A percentile compares a stretch with the other conserved stretches of the same genome.
These are phyloP conservation scores for Leptinotarsa rubiginosa DNA, from an alignment of 2,888 invertebrate species.

Conservation along the genomic window DNA sequence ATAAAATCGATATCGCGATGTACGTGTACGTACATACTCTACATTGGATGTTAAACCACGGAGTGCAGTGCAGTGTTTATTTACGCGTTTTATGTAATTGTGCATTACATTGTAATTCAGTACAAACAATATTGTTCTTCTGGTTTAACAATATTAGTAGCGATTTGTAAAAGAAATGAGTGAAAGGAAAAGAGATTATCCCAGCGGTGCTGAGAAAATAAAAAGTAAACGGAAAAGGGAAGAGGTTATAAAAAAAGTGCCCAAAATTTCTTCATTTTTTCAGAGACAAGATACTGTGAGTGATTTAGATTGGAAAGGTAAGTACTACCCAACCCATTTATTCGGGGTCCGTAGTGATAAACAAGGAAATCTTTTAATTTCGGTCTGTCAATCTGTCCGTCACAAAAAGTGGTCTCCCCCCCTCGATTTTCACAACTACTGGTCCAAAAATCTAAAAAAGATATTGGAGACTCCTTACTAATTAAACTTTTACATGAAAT, in stretches of 20 bases:
- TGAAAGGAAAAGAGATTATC: neutral
- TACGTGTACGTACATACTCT: no score
- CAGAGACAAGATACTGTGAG: neutral
- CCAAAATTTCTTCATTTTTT: conserved; percentile 23
- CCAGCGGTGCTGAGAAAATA: conserved; percentile 1
- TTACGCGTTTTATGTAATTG: no score
- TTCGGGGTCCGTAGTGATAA: conserved; percentile 14
- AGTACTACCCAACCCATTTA: conserved; percentile 1
- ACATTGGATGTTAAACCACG: no score
- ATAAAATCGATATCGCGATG: no score
- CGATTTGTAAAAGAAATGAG: neutral
- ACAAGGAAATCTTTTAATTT: conserved; percentile 9
- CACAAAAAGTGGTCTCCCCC: no score
- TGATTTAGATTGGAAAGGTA: neutral
- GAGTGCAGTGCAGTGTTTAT: no score
- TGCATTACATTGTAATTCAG: neutral
- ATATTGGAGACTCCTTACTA: no score
- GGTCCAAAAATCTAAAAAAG: no score
- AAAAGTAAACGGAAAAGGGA: conserved; percentile 16
- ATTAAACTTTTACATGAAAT: neutral
- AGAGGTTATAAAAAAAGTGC: conserved; percentile 18
- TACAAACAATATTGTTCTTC: no score
- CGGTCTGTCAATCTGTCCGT: no score
- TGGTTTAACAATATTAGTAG: neutral
- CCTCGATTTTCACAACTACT: no score